These are phyloP conservation scores for Enteromius radiatus DNA, from an alignment of 2,797 vertebrate species.

Conservation along the genomic window DNA sequence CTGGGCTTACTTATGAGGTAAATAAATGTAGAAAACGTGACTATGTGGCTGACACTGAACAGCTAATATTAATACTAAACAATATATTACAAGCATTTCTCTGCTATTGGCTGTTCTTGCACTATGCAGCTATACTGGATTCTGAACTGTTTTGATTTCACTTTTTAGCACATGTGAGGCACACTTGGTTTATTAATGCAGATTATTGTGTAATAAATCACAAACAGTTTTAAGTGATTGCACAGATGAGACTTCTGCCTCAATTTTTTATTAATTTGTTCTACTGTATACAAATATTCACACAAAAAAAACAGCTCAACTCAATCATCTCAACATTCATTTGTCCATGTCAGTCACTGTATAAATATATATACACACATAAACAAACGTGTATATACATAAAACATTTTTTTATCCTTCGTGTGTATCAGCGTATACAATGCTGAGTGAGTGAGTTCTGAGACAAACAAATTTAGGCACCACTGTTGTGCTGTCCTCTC, in stretches of 20 bases:
- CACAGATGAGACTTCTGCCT: conserved; percentile 73
- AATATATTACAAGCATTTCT: too few relatives aligned
- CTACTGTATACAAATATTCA: conserved; percentile 92
- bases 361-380: conserved; percentile 36
- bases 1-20: too few relatives aligned
- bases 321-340: conserved; percentile 86
- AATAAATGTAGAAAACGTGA: too few relatives aligned
- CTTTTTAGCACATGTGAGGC: not conserved
- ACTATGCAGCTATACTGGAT: not conserved
- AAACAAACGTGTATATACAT: conserved; percentile 25
- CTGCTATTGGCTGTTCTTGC: too few relatives aligned
- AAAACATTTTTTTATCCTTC: not conserved
- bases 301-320: conserved; percentile 73
- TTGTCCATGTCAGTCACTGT: conserved; percentile 54
- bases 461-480: conserved; percentile 42
- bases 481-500: conserved; percentile 25
- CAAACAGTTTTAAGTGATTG: conserved; percentile 26
- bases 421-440: conserved; percentile 16
- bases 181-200: not conserved
- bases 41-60: too few relatives aligned
- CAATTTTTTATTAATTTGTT: conserved; percentile 86
- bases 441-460: conserved; percentile 32
- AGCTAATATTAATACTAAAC: too few relatives aligned
- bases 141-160: not conserved
- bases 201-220: conserved; percentile 1